phyloP scores from a whole-genome alignment of 2,888 invertebrate genomes.

The Blastobasis lacticolella region DNA sequence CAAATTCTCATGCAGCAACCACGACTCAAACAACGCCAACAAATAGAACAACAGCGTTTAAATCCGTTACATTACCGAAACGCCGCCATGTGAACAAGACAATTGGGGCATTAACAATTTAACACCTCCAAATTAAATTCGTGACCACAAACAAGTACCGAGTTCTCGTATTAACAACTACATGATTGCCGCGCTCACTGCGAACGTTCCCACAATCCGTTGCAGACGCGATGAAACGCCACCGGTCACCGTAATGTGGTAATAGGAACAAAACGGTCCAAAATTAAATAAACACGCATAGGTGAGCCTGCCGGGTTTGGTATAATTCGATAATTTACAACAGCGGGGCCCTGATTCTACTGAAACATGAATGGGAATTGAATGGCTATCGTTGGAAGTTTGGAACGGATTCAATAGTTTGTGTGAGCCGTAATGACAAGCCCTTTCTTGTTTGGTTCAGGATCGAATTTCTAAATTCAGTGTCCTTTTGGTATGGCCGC shows the following conservation, averaged over 20 bases:
- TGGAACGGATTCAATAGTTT: no score
- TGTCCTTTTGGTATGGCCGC: no score
- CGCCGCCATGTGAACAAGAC: slow-evolving; percentile 8
- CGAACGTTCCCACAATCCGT: slow-evolving; percentile 44
- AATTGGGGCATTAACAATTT: slow-evolving; percentile 38
- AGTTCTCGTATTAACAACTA: slow-evolving; percentile 34
- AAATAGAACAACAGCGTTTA: no score
- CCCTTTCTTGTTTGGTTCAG: no score
- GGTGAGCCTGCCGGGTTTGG: slow-evolving; percentile 43
- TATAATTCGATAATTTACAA: slow-evolving; percentile 67
- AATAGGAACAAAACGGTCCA: slow-evolving; percentile 57
- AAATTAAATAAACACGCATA: slow-evolving; percentile 68
- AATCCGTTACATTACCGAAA: no score
- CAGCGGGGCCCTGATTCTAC: slow-evolving; percentile 19
- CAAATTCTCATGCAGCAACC: no score
- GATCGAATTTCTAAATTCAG: no score
- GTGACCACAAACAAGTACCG: slow-evolving; percentile 44
- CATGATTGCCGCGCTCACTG: slow-evolving; percentile 37
- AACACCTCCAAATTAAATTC: slow-evolving; percentile 48
- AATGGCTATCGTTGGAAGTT: no score
- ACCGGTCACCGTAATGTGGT: slow-evolving; percentile 15
- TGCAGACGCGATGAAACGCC: slow-evolving; percentile 32
- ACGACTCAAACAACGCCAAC: no score
- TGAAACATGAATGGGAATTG: no score
- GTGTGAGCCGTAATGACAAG: no score